phyloP scores from a whole-genome alignment of 2,113 vertebrate genomes.

The Setophaga coronata region DNA sequence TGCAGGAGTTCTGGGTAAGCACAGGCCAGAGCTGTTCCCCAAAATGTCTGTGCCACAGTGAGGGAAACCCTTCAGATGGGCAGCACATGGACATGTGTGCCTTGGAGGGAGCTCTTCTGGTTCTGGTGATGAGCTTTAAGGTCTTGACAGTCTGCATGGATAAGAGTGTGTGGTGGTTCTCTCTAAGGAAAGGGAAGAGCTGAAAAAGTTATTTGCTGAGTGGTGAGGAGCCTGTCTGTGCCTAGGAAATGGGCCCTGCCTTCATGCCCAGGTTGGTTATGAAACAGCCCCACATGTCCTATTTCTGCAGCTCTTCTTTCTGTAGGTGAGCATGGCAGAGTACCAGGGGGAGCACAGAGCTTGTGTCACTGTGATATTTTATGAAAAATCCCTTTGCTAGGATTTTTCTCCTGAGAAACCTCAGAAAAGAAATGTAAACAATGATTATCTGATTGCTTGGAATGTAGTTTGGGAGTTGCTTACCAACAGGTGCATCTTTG shows the following conservation, averaged over 20 bases:
- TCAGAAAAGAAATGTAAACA: too few species aligned
- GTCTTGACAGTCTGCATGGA: neutral
- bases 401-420: too few species aligned
- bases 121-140: neutral
- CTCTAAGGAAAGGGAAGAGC: neutral
- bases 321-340: neutral
- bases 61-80: neutral
- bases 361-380: neutral
- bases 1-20: slow-evolving; percentile 97
- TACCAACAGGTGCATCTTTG: too few species aligned
- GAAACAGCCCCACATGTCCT: neutral
- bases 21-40: neutral
- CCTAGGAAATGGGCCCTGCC: neutral
- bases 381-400: too few species aligned
- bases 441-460: too few species aligned
- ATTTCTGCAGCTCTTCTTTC: neutral
- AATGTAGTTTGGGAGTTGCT: too few species aligned
- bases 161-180: neutral
- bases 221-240: neutral
- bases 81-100: fast-evolving
- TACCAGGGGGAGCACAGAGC: neutral
- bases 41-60: fast-evolving
- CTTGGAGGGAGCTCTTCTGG: neutral
- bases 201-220: neutral
- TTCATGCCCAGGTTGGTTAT: neutral